Base-by-base conservation (phyloP, 2,888 invertebrate species). In the Masnerella sp. region DNA sequence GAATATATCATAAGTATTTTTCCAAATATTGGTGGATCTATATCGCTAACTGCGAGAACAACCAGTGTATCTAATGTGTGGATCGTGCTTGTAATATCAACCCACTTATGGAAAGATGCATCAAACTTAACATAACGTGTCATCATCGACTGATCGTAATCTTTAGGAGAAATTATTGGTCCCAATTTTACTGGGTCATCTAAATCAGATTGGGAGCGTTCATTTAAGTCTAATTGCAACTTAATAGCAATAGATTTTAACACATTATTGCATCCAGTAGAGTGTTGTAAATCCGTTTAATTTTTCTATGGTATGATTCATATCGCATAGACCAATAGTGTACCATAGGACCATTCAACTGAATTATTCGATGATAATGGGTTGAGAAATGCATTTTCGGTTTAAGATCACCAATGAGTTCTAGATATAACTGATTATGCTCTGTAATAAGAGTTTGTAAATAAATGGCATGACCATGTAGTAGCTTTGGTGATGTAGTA, bases 381-480 rank as follows among this genome's bases (percentile, higher is more conserved):
- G n/a, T 22, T 32, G 40, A 12, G 22, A 65, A 52, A 52, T 71
- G 71, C 51, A 65, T 51, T 32, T 71, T 71, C 9, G 56, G 64
- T 32, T 62, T 61, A 18, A 62, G 22, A 8, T n/a, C 4, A 1
- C 70, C 70, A 11, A 64, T 11, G 17, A 70, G 12, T 12, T 51
- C n/a, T 25, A 22, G 14, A 36, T 43, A 70, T 9, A 56, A 30
- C 18, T 14, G 17, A 30, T 64, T 64, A 36, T 32, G 18, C 34
- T 70, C 70, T 5, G 11, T 1, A 14, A 70, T 49, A 8, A 70
- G 11, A 5, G 38, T 52, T 22, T 49, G 9, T 25, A 70, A 15
- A 20, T 18, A n/a, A 17, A 30, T 11, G 4, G 30, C 28, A 43
- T 70, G 62, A 17, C 20, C 51, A 11, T 5, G 17, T 15, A 64